Evolutionary conservation across 2,888 invertebrate genomes (phyloP), one percentile per base, ranked within the genome.

Genomic region (Nipponacmea schrenckii): DNA sequence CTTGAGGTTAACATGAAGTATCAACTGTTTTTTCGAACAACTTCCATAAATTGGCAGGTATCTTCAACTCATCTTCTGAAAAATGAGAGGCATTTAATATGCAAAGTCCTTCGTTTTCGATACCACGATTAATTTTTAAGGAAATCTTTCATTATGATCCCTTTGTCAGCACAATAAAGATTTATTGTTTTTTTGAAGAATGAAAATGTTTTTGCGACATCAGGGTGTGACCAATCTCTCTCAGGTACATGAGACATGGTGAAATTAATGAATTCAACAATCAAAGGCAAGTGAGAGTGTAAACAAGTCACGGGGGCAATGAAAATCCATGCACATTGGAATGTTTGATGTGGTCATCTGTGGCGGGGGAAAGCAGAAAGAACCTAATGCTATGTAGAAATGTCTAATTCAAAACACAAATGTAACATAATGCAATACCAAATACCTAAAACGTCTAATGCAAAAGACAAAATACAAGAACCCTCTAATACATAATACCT

Each of bases 21-120:
- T 70, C 15, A 73, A 24, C 45, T 74, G 70, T 17, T 62, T 62
- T n/a, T 44, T 69, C 65, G 56, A 75, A 70, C 26, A 24, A 62
- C 14, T 64, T 50, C 69, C 71, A 69, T 20, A 69, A 12, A 50
- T 62, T 71, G 24, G 27, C 50, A 3, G 72, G 69, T 17, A 66
- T 46, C 26, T 67, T 62, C 44, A 50, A 24, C 20, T 73, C 72
- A 15, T 24, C 69, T 17, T 48, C 74, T 12, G 72, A 64, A n/a
- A 72, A 56, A 31, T 64, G 68, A 24, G 62, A 67, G 10, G 74
- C 67, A 20, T 74, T 74, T 26, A 72, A 31, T n/a, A 71, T 24
- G 3, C 50, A 3, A 20, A 72, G 68, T 48, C 71, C 73, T 17
- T 73, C 63, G 62, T 67, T 63, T 12, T 67, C 67, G 26, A 73